These are phyloP conservation scores for Drosophila lutescens DNA, from an alignment of 2,888 invertebrate genomes.

Conservation along the genomic window DNA sequence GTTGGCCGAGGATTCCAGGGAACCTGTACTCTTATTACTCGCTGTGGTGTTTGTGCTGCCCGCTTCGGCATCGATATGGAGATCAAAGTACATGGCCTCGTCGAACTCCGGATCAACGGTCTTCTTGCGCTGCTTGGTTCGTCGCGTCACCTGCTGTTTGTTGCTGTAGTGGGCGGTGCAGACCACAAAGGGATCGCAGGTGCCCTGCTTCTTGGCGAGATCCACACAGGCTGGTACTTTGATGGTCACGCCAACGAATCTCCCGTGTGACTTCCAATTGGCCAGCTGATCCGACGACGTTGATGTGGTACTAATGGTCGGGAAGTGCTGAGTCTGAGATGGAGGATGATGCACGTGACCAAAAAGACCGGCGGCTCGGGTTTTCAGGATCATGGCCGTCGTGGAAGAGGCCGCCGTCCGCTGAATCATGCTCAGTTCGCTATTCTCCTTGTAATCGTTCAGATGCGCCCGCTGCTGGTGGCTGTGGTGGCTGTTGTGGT, in stretches of 20 bases:
- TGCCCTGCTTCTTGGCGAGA: conserved; percentile 94
- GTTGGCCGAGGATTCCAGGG: conserved; percentile 73
- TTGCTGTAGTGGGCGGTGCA: conserved; percentile 92
- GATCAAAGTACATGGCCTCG: conserved; percentile 92
- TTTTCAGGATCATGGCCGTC: conserved; percentile 59
- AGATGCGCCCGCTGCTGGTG: conserved; percentile 73
- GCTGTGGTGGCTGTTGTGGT: conserved; percentile 60
- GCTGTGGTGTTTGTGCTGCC: conserved; percentile 69
- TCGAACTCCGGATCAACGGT: conserved; percentile 95
- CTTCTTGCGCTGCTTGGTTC: conserved; percentile 95
- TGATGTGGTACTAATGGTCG: conserved; percentile 31
- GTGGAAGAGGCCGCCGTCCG: conserved; percentile 43
- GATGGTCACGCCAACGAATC: conserved; percentile 85
- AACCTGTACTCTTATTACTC: conserved; percentile 71
- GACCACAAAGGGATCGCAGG: conserved; percentile 95
- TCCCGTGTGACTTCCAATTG: conserved; percentile 70
- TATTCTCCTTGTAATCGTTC: conserved; percentile 84
- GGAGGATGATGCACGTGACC: conserved; percentile 61
- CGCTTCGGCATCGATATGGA: conserved; percentile 86
- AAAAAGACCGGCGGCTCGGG: conserved; percentile 68
- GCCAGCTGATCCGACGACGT: conserved; percentile 62
- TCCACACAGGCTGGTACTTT: conserved; percentile 94
- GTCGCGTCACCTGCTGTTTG: conserved; percentile 90
- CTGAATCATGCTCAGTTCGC: conserved; percentile 81
- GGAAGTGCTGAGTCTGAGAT: conserved; percentile 27